Percentiles rank a stretch among this genome's conserved stretches.
phyloP scores from a whole-genome alignment of 2,113 vertebrate genomes.

The Chloebia gouldiae region DNA sequence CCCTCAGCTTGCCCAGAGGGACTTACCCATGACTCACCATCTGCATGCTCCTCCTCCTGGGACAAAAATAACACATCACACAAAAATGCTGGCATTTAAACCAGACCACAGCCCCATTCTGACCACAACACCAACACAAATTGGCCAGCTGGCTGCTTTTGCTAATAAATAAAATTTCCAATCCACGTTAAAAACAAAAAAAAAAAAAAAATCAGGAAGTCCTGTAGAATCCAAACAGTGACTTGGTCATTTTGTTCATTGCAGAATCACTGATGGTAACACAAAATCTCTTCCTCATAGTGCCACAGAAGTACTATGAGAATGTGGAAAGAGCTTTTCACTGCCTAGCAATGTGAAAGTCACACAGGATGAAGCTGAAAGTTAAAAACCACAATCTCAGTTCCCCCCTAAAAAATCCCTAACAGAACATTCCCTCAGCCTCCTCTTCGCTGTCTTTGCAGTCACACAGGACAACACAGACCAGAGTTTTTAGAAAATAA shows the following conservation, averaged over 20 bases:
- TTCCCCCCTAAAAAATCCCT: background rate
- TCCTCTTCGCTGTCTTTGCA: background rate
- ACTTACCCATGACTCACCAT: accelerated
- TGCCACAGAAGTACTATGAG: background rate
- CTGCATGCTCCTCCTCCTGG: background rate
- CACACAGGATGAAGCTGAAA: background rate
- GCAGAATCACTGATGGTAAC: background rate
- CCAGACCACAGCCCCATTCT: background rate
- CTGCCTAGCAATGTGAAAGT: background rate
- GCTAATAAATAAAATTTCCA: background rate
- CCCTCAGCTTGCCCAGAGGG: background rate
- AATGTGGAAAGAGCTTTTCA: background rate
- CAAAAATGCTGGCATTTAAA: no score
- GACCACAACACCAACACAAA: background rate
- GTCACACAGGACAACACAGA: background rate
- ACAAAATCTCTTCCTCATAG: background rate
- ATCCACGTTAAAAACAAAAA: no score
- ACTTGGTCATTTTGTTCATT: background rate
- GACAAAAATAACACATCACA: accelerated
- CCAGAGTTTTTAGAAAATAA: background rate
- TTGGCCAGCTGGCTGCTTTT: background rate
- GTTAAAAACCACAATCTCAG: background rate
- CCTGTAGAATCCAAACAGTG: background rate
- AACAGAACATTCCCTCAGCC: background rate
- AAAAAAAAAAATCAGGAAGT: background rate